These are phyloP conservation scores for Cataglyphis hispanica DNA, from an alignment of 1,140 invertebrate genomes.

Conservation along the genomic window DNA sequence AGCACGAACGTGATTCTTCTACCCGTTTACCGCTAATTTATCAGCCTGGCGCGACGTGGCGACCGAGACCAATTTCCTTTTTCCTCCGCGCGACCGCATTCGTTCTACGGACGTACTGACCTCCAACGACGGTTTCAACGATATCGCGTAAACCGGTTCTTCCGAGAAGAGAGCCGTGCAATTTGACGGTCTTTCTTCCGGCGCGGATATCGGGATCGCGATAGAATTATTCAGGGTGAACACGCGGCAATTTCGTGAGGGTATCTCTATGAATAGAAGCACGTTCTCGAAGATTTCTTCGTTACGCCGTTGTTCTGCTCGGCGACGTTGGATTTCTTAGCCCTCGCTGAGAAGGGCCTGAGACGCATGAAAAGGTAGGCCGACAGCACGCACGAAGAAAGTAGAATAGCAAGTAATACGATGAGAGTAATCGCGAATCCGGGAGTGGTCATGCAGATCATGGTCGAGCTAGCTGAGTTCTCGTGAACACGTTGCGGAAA, in stretches of 20 bases:
- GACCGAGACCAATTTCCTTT: background rate
- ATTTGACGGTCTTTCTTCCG: slow-evolving; percentile 2
- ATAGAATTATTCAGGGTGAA: background rate
- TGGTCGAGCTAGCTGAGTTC: slow-evolving; percentile 68
- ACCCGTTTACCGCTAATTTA: slow-evolving; percentile 22
- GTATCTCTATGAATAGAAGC: slow-evolving; percentile 86
- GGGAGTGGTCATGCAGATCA: slow-evolving; percentile 97
- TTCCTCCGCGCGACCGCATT: background rate
- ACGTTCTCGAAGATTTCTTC: slow-evolving; percentile 84
- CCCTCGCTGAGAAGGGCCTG: slow-evolving; percentile 89
- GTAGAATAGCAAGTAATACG: slow-evolving; percentile 92
- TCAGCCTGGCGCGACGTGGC: background rate
- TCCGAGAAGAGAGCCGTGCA: slow-evolving; percentile 15
- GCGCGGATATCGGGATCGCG: slow-evolving; percentile 5
- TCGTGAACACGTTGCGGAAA: slow-evolving; percentile 86
- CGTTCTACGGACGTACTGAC: background rate
- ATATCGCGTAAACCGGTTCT: slow-evolving; percentile 54
- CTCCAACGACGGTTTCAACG: slow-evolving; percentile 25
- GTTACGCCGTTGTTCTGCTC: slow-evolving; percentile 72
- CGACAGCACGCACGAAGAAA: slow-evolving; percentile 94
- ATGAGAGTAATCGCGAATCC: slow-evolving; percentile 95
- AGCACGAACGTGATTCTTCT: background rate
- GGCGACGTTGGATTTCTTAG: slow-evolving; percentile 86
- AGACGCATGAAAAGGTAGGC: slow-evolving; percentile 93
- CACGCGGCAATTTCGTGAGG: background rate